These are phyloP conservation scores for Chelon labrosus DNA, from an alignment of 2,797 vertebrate genomes.

Conservation along the genomic window DNA sequence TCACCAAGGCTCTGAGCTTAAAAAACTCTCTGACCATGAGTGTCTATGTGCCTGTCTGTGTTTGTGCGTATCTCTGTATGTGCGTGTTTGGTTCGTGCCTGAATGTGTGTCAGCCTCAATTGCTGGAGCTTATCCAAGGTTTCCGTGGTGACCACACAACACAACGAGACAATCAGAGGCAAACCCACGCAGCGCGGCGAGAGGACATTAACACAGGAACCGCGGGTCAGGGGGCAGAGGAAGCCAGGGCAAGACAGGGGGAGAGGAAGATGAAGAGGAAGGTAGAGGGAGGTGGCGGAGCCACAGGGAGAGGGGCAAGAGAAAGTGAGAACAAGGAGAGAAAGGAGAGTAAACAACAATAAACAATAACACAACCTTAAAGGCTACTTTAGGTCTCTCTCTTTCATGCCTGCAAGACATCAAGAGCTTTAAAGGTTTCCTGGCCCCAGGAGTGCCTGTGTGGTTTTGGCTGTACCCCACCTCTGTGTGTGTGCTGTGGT, in stretches of 20 bases:
- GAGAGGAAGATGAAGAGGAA: conserved; percentile 65
- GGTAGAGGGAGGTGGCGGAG: conserved; percentile 61
- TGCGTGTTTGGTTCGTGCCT: conserved; percentile 70
- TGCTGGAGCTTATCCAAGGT: conserved; percentile 89
- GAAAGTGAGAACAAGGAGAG: conserved; percentile 28
- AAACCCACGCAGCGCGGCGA: conserved; percentile 88
- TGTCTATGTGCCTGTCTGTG: conserved; percentile 53
- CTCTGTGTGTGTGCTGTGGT: conserved; percentile 37
- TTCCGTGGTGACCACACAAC: conserved; percentile 91
- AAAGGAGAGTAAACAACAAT: conserved; percentile 71
- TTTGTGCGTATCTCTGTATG: conserved; percentile 43
- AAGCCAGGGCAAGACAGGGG: conserved; percentile 68
- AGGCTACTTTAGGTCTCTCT: conserved; percentile 66
- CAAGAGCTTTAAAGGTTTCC: conserved; percentile 73
- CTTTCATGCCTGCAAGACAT: conserved; percentile 67
- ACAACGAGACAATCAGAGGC: conserved; percentile 90
- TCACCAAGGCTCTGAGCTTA: conserved; percentile 75
- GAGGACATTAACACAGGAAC: conserved; percentile 88
- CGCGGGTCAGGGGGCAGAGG: conserved; percentile 81
- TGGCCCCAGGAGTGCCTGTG: conserved; percentile 61
- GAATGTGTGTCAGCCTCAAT: conserved; percentile 85
- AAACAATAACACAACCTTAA: conserved; percentile 72
- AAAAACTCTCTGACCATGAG: conserved; percentile 75
- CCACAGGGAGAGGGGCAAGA: conserved; percentile 38
- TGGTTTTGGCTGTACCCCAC: conserved; percentile 62